phyloP scores from a whole-genome alignment of 2,113 vertebrate genomes.

The Callithrix jacchus region DNA sequence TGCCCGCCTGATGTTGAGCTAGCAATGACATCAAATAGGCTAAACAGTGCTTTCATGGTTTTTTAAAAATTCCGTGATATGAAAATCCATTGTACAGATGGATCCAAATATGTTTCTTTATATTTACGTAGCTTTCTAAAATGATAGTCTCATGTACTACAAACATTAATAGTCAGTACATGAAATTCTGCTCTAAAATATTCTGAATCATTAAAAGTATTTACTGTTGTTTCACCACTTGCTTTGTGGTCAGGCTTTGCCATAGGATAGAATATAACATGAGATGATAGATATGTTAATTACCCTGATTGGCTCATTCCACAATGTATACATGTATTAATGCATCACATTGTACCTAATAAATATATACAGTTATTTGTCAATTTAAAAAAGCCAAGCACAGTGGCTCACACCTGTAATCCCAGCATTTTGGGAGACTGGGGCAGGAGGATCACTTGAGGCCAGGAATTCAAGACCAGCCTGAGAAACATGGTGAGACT shows the following conservation, averaged over 20 bases:
- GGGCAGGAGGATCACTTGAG: not conserved
- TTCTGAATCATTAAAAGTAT: not conserved
- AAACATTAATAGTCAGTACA: not conserved
- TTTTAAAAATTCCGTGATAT: not conserved
- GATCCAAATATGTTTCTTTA: not conserved
- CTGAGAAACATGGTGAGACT: not conserved
- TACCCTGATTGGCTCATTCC: not conserved
- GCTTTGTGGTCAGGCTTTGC: not conserved
- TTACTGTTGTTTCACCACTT: not conserved
- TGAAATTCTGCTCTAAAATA: conserved; percentile 1
- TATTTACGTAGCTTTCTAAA: not conserved
- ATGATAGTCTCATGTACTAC: not conserved
- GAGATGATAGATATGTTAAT: not conserved
- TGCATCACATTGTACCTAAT: not conserved
- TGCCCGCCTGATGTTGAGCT: not conserved
- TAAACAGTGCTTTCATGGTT: not conserved
- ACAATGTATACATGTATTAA: not conserved
- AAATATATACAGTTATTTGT: not conserved
- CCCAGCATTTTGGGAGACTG: too few relatives aligned
- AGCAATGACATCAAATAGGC: not conserved
- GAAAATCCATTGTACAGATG: not conserved
- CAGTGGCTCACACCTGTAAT: not conserved
- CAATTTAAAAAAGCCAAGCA: not conserved
- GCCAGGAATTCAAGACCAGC: not conserved
- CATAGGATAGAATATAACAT: not conserved